phyloP scores from a whole-genome alignment of 1,140 invertebrate species.

The Marisa cornuarietis region DNA sequence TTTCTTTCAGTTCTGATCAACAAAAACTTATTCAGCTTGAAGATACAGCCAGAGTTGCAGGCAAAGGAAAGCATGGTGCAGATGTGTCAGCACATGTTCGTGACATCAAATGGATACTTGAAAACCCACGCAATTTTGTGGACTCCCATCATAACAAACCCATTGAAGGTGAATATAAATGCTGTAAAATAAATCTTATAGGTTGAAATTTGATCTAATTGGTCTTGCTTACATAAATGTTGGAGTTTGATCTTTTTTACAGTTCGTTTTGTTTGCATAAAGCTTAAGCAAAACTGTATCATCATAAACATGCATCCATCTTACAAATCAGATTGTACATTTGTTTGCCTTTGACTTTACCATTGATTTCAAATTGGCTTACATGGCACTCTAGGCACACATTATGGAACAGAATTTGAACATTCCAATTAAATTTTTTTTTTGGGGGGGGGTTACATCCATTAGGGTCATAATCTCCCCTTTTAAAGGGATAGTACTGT shows the following conservation, averaged over 20 bases:
- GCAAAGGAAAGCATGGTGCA: conserved; percentile 84
- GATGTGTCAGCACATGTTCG: conserved; percentile 75
- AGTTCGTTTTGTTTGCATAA: not conserved
- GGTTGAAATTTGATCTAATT: not conserved
- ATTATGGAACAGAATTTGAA: no score
- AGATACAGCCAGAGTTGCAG: conserved; percentile 85
- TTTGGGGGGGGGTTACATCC: no score
- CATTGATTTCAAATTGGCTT: no score
- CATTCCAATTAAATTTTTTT: no score
- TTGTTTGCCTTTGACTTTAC: no score
- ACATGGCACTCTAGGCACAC: no score
- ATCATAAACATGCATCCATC: not conserved
- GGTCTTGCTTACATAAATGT: not conserved
- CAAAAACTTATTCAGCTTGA: conserved; percentile 84
- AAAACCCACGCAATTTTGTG: conserved; percentile 83
- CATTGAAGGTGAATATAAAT: conserved; percentile 68
- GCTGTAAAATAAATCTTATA: not conserved
- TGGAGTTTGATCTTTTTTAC: not conserved
- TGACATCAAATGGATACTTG: conserved; percentile 87
- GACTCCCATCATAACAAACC: conserved; percentile 83
- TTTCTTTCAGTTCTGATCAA: conserved; percentile 62
- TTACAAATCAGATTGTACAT: no score
- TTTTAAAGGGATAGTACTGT: no score
- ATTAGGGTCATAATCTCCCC: no score
- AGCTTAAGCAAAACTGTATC: not conserved